Evolutionary conservation across 2,113 vertebrate species (phyloP).

Genomic region (Hippopotamus amphibius): DNA sequence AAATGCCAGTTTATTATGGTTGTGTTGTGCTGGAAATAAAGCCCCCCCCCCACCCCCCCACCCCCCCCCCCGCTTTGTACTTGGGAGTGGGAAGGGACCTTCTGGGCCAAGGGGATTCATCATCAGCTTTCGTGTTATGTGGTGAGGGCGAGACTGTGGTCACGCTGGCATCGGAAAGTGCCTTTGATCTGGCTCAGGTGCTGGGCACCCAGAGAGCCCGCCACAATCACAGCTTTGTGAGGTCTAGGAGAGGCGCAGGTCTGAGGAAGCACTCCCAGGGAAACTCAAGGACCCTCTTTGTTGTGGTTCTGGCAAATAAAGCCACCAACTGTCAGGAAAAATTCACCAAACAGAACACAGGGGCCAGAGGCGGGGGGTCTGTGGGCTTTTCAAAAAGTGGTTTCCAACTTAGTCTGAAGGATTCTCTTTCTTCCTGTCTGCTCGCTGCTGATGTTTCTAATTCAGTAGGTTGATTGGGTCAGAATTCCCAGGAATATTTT

Average conservation of each 20-base stretch:
- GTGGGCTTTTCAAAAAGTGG: slow-evolving; percentile 79
- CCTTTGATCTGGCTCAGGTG: slow-evolving; percentile 90
- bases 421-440: slow-evolving; percentile 40
- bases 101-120: slow-evolving; percentile 87
- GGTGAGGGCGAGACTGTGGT: slow-evolving; percentile 88
- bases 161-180: slow-evolving; percentile 83
- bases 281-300: slow-evolving; percentile 88
- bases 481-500: slow-evolving; percentile 57
- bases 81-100: slow-evolving; percentile 83
- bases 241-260: slow-evolving; percentile 80
- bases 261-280: slow-evolving; percentile 82
- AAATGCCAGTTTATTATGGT: slow-evolving; percentile 87
- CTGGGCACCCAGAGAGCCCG: slow-evolving; percentile 80
- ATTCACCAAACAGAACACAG: slow-evolving; percentile 86
- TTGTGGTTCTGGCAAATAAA: slow-evolving; percentile 89
- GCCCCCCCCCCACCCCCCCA: slow-evolving; percentile 35
- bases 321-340: slow-evolving; percentile 87
- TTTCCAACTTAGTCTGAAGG: slow-evolving; percentile 78
- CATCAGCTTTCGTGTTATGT: slow-evolving; percentile 87
- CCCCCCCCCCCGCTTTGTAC: slow-evolving; percentile 70
- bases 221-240: slow-evolving; percentile 90
- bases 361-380: slow-evolving; percentile 73
- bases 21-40: slow-evolving; percentile 85
- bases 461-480: background rate
- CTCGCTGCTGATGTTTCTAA: slow-evolving; percentile 55